Evolutionary conservation across 2,888 invertebrate species (phyloP), one percentile per base, ranked within the genome.

Genomic region (Temnothorax rugatulus): DNA sequence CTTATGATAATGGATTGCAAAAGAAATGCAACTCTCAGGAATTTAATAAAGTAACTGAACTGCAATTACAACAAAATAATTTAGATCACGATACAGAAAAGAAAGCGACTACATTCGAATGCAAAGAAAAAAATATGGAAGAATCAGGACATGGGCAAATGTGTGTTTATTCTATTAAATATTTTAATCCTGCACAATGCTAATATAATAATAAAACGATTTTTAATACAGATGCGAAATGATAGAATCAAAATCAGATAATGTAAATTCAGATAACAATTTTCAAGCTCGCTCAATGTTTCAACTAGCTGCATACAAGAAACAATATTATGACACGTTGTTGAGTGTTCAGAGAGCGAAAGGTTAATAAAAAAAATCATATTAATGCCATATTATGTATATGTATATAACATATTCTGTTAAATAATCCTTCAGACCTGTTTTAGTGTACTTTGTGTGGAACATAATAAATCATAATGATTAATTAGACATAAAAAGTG

Each of bases 311-410:
- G 86, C 89, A 44, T 91, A 91, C 61, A 92, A 92, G 84, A 92
- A 91, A 86, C 93, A 92, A 38, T 93, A 91, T 44, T 93, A 92
- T 57, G 91, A 93, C 64, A 87, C 92, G 5, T 82, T 93, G 63
- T 79, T 93, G 71, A 91, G 86, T 79, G 88, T 92, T 77, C 93
- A 93, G 64, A 91, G 89, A 83, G 90, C 93, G 50, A 93, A 93
- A 90, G 91, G 93, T 93, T 88, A 85, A 86, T 83, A 8, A 38
- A 38, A 38, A 59, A 59, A 63, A 50, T 38, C 0, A 29, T 50
- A 61, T 21, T 15, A 59, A 41, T 59, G 18, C 29, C 29, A 82
- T 54, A n/a, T 84, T 57, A 63, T n/a, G 21, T 52, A 75, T 74
- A 76, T 52, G 71, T 74, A 76, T 59, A 11, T 59, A 29, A 47